Evolutionary conservation across 2,113 vertebrate genomes (phyloP).

Genomic region (Scophthalmus maximus): DNA sequence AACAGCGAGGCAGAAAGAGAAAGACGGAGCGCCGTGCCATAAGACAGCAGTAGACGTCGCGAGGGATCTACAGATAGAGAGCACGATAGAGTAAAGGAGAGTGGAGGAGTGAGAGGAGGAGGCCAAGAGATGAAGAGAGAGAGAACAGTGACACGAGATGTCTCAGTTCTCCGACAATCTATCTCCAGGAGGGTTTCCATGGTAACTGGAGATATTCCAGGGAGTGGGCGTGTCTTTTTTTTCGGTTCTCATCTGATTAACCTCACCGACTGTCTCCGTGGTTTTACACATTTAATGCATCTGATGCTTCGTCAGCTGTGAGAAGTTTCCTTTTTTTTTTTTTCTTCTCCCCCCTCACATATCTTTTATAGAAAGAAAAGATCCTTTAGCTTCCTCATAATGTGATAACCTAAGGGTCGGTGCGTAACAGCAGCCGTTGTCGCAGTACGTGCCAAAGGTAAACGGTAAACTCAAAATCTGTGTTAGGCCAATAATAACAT

Average conservation of each 20-base stretch:
- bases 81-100: slow-evolving; percentile 31
- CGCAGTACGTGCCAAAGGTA: too few relatives aligned
- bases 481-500: not conserved
- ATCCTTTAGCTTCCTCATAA: slow-evolving; percentile 1
- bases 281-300: slow-evolving; percentile 56
- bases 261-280: slow-evolving; percentile 53
- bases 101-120: slow-evolving; percentile 30
- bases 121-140: slow-evolving; percentile 38
- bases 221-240: slow-evolving; percentile 67
- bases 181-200: slow-evolving; percentile 75
- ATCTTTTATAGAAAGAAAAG: slow-evolving; percentile 3
- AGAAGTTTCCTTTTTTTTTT: slow-evolving; percentile 6
- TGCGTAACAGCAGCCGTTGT: slow-evolving; percentile 1
- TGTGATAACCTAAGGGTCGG: too few relatives aligned
- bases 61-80: slow-evolving; percentile 14
- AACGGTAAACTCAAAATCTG: not conserved
- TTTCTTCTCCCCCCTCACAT: not conserved
- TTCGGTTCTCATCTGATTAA: slow-evolving; percentile 75
- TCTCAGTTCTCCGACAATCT: slow-evolving; percentile 66
- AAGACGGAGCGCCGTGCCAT: not conserved
- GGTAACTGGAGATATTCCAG: slow-evolving; percentile 80
- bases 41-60: slow-evolving; percentile 19
- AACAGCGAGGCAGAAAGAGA: not conserved
- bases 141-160: slow-evolving; percentile 72
- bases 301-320: slow-evolving; percentile 36